phyloP scores from a whole-genome alignment of 2,888 invertebrate genomes.

The Cybosia mesomella region DNA sequence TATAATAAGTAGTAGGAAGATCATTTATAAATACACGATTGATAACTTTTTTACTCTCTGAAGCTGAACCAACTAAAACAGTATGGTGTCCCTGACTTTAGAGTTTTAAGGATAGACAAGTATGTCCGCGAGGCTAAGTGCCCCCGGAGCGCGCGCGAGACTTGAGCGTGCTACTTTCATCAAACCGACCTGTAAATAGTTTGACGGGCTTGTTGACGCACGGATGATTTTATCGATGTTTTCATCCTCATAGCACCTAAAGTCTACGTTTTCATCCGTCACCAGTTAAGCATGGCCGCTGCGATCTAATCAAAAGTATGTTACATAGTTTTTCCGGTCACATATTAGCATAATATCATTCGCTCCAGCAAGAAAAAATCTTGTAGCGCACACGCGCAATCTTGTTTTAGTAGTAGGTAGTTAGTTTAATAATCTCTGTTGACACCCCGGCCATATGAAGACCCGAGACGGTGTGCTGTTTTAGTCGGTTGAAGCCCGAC shows the following conservation, averaged over 20 bases:
- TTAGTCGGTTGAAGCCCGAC: too few relatives aligned
- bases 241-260: neutral
- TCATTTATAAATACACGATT: too few relatives aligned
- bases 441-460: too few relatives aligned
- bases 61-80: neutral
- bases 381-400: too few relatives aligned
- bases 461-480: too few relatives aligned
- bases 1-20: too few relatives aligned
- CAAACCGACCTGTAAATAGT: neutral
- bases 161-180: neutral
- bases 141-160: neutral
- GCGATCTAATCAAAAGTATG: too few relatives aligned
- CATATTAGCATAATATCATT: too few relatives aligned
- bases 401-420: too few relatives aligned
- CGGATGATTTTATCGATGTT: neutral
- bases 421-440: too few relatives aligned
- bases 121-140: neutral
- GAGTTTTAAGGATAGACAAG: neutral
- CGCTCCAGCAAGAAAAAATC: too few relatives aligned
- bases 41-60: neutral
- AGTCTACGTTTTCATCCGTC: neutral
- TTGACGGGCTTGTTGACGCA: neutral
- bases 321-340: too few relatives aligned
- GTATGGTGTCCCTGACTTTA: neutral
- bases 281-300: neutral